Percentiles rank a stretch among this genome's conserved stretches.
Conservation (phyloP, 2,888 invertebrate genomes). For the Acanthosoma haemorrhoidale region DNA sequence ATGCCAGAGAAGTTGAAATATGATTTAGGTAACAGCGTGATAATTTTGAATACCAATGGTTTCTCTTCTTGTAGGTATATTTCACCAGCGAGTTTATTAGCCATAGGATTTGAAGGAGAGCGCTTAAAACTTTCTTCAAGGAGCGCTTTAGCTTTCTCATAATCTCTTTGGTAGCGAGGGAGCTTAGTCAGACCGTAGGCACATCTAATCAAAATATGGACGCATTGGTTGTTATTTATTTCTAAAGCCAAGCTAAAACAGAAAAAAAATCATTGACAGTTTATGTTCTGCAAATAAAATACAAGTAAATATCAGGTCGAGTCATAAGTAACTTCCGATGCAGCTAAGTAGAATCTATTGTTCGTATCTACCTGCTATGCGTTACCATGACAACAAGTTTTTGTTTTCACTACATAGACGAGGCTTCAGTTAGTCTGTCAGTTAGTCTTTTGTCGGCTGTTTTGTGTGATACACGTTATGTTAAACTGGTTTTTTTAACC, state of each 20-base stretch:
- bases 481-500: too few species aligned
- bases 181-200: conserved; percentile 30
- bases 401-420: too few species aligned
- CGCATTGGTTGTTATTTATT: conserved; percentile 20
- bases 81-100: conserved; percentile 21
- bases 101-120: conserved; percentile 36
- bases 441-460: too few species aligned
- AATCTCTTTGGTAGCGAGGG: conserved; percentile 18
- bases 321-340: too few species aligned
- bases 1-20: too few species aligned
- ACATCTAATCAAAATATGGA: conserved; percentile 34
- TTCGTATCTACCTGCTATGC: too few species aligned
- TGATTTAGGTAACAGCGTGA: too few species aligned
- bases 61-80: background rate
- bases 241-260: conserved; percentile 30
- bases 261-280: background rate
- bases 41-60: conserved; percentile 7
- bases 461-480: too few species aligned
- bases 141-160: conserved; percentile 19
- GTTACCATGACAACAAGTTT: too few species aligned
- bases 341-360: too few species aligned
- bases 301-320: too few species aligned
- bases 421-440: too few species aligned
- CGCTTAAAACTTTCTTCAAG: conserved; percentile 28
- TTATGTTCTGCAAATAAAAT: background rate